Percentiles rank a stretch among this genome's conserved stretches.
Evolutionary conservation across 1,140 invertebrate species (phyloP).

Genomic region (Dendroctonus ponderosae): DNA sequence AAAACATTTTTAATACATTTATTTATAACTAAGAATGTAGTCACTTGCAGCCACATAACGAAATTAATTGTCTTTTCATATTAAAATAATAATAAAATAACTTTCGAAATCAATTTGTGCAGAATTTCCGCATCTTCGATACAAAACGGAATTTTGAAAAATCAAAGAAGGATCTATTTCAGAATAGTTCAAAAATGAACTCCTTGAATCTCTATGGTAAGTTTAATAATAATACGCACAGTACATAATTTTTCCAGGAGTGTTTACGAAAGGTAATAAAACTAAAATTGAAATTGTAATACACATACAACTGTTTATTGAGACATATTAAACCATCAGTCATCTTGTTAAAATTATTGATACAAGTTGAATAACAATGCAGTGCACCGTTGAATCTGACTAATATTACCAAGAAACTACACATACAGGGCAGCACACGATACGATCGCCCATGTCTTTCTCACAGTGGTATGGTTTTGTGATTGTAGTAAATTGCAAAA

Average conservation of each 20-base stretch:
- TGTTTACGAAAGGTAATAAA: constrained; percentile 7
- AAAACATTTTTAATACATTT: too few species aligned
- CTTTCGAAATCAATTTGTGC: too few species aligned
- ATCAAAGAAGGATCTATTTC: too few species aligned
- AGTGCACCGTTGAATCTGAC: constrained; percentile 31
- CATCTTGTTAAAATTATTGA: constrained; percentile 53
- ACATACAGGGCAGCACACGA: constrained; percentile 19
- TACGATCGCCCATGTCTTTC: constrained; percentile 10
- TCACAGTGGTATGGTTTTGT: constrained; percentile 38
- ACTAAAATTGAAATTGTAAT: constrained; percentile 55
- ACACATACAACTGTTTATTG: constrained; percentile 71
- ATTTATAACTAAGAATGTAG: too few species aligned
- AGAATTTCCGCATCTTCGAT: too few species aligned
- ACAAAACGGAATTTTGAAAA: too few species aligned
- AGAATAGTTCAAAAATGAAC: too few species aligned
- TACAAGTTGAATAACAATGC: constrained; percentile 40
- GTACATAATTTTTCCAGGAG: background rate
- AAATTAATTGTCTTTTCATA: too few species aligned
- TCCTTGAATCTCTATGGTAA: too few species aligned
- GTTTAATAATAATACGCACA: too few species aligned
- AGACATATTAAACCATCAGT: constrained; percentile 59
- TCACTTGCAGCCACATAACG: too few species aligned
- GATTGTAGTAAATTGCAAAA: constrained; percentile 43
- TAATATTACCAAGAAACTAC: constrained; percentile 35
- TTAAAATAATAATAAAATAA: too few species aligned